Base-by-base conservation (phyloP, 2,888 invertebrate species). In the Yponomeuta sedellus region DNA sequence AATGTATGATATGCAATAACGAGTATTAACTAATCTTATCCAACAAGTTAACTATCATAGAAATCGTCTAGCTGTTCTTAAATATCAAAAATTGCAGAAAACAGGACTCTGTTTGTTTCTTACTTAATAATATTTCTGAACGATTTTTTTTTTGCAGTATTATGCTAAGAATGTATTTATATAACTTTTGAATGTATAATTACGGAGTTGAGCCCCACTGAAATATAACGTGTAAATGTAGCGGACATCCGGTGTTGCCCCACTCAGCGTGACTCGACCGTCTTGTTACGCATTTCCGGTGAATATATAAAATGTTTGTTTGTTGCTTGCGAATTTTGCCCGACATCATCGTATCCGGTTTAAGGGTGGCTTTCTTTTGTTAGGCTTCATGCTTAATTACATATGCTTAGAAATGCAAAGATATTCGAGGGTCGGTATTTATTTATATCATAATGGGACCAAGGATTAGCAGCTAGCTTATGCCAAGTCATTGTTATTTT, bases 261-360 rank as follows among this genome's bases (percentile, higher is more conserved):
- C 44, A 10, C 34, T 52, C 44, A 12, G 68, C 64, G 69, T 75
- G 76, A 78, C 73, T 78, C 72, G 78, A 77, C 75, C 78, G 75
- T 74, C 75, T 74, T 74, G 75, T 69, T 69, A 71, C 75, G 72
- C 69, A 72, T 73, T 72, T 75, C 71, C 71, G 71, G 67, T 74
- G 34, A 6, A 34, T 70, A 68, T 67, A 67, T 65, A 58, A 69
- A 69, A 66, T 69, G 66, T 68, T 66, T 66, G 67, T 25, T 56
- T 64, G 63, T 67, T 66, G 44, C 66, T 69, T 61, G 67, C 61
- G n/a, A 68, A 68, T 68, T 68, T 68, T 67, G 12, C 62, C 66
- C 68, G 67, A 66, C 66, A 66, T 66, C 64, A 64, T 66, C 63
- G 40, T 61, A 65, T 70, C 69, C 68, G 58, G 66, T 66, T 20